A percentile compares a stretch with the other conserved stretches of the same genome.
phyloP scores from a whole-genome alignment of 2,797 vertebrate species.

The Platyrinchus mystaceus region DNA sequence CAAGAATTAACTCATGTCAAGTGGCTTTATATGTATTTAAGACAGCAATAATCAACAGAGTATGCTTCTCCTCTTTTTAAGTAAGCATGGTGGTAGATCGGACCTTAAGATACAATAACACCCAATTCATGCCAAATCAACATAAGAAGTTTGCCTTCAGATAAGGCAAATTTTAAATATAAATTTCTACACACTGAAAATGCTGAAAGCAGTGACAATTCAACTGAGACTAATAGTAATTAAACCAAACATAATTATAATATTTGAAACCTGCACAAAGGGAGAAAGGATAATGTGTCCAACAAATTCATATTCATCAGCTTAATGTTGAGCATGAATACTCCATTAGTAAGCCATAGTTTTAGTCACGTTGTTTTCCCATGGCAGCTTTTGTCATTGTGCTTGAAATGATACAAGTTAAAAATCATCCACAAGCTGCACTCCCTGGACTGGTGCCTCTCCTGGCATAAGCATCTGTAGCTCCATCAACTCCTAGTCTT shows the following conservation, averaged over 20 bases:
- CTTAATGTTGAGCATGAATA: slow-evolving; percentile 46
- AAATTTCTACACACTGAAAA: not conserved
- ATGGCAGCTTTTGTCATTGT: slow-evolving; percentile 25
- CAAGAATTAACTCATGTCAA: not conserved
- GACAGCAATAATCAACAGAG: not conserved
- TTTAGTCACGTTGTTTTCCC: slow-evolving; percentile 34
- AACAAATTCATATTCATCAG: slow-evolving; percentile 46
- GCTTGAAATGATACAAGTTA: not conserved
- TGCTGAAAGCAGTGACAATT: slow-evolving; percentile 5
- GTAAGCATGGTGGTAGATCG: not conserved
- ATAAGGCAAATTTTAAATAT: not conserved
- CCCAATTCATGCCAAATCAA: not conserved
- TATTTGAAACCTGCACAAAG: slow-evolving; percentile 29
- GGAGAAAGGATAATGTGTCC: slow-evolving; percentile 15
- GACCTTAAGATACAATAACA: not conserved
- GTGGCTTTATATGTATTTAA: not conserved
- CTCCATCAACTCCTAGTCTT: not conserved
- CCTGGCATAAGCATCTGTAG: not conserved
- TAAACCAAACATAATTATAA: slow-evolving; percentile 40
- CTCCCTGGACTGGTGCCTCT: not conserved
- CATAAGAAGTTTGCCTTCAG: not conserved
- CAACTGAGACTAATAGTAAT: slow-evolving; percentile 40
- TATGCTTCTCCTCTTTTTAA: not conserved
- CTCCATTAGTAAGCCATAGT: slow-evolving; percentile 42
- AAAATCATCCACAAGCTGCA: not conserved